Conservation (phyloP, 2,113 vertebrate species). For the Pteruthius melanotis region DNA sequence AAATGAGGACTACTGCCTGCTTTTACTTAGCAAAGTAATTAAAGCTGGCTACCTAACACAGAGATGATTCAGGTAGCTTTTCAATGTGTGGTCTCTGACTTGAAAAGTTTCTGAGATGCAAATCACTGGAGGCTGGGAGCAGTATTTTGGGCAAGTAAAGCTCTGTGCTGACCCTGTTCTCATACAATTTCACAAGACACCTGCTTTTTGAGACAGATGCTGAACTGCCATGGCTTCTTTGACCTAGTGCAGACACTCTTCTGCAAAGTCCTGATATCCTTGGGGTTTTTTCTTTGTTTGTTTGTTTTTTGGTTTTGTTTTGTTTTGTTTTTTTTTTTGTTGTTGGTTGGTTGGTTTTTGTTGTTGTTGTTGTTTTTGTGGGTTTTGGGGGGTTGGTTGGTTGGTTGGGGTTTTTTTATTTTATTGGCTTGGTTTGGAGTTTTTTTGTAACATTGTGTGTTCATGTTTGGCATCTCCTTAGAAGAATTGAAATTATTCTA, state of each 20-base stretch:
- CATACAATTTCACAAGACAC: not conserved
- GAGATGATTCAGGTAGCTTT: not conserved
- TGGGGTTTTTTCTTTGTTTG: not conserved
- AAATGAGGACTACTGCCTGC: not conserved
- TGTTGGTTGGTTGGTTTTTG: too few species aligned
- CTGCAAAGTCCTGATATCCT: not conserved
- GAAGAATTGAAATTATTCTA: not conserved
- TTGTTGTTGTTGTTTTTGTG: too few species aligned
- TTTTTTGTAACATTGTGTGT: not conserved
- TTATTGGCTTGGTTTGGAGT: rapidly evolving
- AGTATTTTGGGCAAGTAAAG: not conserved
- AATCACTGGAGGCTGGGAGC: not conserved
- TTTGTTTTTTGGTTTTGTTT: not conserved
- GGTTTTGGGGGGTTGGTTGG: not conserved
- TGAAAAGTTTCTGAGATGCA: not conserved
- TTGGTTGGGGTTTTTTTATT: not conserved
- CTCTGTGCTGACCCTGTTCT: not conserved
- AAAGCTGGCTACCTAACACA: not conserved
- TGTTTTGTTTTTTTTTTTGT: too few species aligned
- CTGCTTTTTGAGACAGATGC: not conserved
- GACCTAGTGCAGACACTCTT: not conserved
- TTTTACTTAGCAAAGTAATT: not conserved
- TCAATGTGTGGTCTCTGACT: not conserved
- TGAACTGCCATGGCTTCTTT: not conserved
- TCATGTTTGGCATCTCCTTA: not conserved